Base-by-base conservation (phyloP, 2,888 invertebrate genomes). In the Drosophila cracens region DNA sequence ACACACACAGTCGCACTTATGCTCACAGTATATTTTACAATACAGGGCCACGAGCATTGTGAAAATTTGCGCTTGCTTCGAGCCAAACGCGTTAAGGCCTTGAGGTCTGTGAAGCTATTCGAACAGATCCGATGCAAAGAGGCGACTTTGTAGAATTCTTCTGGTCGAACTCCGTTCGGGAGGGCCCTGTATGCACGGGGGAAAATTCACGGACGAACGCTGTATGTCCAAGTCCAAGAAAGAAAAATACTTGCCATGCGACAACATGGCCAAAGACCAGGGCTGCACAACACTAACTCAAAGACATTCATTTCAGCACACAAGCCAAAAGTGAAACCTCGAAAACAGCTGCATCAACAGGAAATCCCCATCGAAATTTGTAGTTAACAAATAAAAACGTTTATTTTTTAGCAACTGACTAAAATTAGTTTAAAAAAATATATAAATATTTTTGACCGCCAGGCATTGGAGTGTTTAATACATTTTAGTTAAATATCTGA, bases 191-290 rank as follows among this genome's bases (percentile, higher is more conserved):
- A 78, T 61, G 34, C 52, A 29, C 49, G 27, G 67, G 69, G 79
- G 75, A 72, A 79, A 89, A 89, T 90, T 85, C 88, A 88, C 85
- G 85, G 86, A 85, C 85, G 90, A 90, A 74, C 80, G 90, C 83
- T 85, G 79, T 82, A 80, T 87, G 85, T 90, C 88, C 88, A 85
- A 90, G 85, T 85, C 85, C 88, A 90, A 85, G 85, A 90, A 90
- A 88, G 85, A 85, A 85, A 85, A 85, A 85, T 85, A 88, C 85
- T 85, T 90, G 90, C 85, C 89, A 89, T 87, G 85, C 85, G 90
- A 90, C 85, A 85, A 90, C 83, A 78, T 70, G 70, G 80, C 79
- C 74, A 70, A 75, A 54, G 59, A 70, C 88, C 88, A 85, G 84
- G 84, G 84, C 68, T 85, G 69, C 81, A 69, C 57, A 43, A 10